phyloP scores from a whole-genome alignment of 2,113 vertebrate genomes.

The Poecile atricapillus region DNA sequence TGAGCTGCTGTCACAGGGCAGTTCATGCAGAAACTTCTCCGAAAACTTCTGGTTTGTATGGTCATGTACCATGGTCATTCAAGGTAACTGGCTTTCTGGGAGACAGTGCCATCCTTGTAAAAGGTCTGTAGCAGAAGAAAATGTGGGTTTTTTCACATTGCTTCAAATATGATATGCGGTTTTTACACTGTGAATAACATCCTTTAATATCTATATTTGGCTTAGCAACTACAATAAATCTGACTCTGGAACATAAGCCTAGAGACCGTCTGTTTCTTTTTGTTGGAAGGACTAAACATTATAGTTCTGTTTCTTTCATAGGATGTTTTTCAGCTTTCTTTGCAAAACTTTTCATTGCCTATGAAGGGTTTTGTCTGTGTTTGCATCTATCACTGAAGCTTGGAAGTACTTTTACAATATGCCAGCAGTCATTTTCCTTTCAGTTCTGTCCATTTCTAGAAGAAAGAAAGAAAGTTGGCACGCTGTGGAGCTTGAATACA shows the following conservation, averaged over 20 bases:
- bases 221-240: conserved; percentile 35
- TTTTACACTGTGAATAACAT: conserved; percentile 8
- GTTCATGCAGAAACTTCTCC: not conserved
- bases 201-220: conserved; percentile 36
- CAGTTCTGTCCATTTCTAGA: conserved; percentile 63
- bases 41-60: not conserved
- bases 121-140: not conserved
- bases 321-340: conserved; percentile 29
- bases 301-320: conserved; percentile 28
- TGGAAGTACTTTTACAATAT: conserved; percentile 49
- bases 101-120: not conserved
- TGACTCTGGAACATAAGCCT: conserved; percentile 12
- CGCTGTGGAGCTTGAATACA: not conserved
- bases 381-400: conserved; percentile 54
- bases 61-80: not conserved
- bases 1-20: not conserved
- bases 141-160: not conserved
- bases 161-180: not conserved
- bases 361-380: conserved; percentile 48
- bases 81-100: not conserved
- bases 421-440: conserved; percentile 61
- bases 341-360: conserved; percentile 45
- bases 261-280: conserved; percentile 21
- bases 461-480: conserved; percentile 57
- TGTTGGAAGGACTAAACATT: conserved; percentile 8